Evolutionary conservation across 2,888 invertebrate genomes (phyloP), one percentile per base, ranked within the genome.

Genomic region (Pyrochroa serraticornis): DNA sequence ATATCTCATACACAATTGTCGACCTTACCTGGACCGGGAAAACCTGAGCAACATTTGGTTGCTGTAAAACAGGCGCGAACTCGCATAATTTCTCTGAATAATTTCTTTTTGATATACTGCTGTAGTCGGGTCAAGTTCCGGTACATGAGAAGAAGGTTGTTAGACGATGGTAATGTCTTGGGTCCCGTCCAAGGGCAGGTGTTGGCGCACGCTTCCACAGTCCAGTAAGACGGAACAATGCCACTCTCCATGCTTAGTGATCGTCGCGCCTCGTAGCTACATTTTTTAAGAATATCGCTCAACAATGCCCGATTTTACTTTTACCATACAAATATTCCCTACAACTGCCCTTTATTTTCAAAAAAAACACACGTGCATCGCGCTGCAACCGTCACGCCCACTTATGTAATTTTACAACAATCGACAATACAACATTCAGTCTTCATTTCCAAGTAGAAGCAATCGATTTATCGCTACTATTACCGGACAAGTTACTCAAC

Each of bases 141-240:
- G 60, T 60, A 44, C 51, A 45, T 33, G 48, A 35, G 31, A 49
- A 49, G 51, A 51, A 47, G 46, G 51, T 60, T 47, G 54, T 55
- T 60, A 51, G 60, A 60, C 51, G 55, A 59, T 60, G 59, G 59
- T 60, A 55, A 60, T 60, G 59, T 60, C 62, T 58, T 59, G 59
- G 49, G 59, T 50, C 57, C 53, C 49, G 50, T 60, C 70, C 71
- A 73, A 74, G 73, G 72, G 71, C 73, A 74, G 74, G 73, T 76
- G 77, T 74, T 73, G 75, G 75, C 73, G 71, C 72, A 71, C 71
- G 76, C 72, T 74, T 74, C 76, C 73, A 78, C 78, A 78, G 75
- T 77, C 72, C 76, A 77, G 77, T 77, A 76, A 77, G 68, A 77
- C 67, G 73, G 71, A 77, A 78, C 77, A 78, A 77, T 78, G 73